Evolutionary conservation across 2,113 vertebrate species (phyloP).

Genomic region (Euleptes europaea): DNA sequence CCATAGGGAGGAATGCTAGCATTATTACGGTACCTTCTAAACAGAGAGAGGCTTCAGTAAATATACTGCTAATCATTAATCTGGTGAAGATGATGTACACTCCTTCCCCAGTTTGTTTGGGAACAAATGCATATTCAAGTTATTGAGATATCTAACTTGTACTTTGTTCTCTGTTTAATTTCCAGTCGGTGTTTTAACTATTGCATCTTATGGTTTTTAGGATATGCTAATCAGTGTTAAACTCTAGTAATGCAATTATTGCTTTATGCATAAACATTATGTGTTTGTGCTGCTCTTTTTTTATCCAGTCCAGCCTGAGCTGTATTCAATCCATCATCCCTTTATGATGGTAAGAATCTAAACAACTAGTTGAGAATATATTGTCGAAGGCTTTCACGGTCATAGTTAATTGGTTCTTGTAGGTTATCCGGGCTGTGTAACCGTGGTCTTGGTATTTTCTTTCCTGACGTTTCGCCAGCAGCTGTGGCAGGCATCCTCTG

Average conservation of each 20-base stretch:
- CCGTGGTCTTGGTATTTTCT: no score
- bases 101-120: conserved; percentile 23
- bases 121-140: conserved; percentile 23
- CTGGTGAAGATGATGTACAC: conserved; percentile 12
- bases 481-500: no score
- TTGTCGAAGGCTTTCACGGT: no score
- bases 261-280: conserved; percentile 9
- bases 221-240: background rate
- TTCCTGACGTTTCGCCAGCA: no score
- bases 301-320: background rate
- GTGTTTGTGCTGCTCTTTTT: background rate
- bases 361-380: no score
- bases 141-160: conserved; percentile 25
- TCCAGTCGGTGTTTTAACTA: background rate
- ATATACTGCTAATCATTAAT: conserved; percentile 7
- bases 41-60: conserved; percentile 8
- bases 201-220: background rate
- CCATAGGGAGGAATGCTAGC: background rate
- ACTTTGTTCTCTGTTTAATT: background rate
- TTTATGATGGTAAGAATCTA: background rate
- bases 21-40: background rate
- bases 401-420: no score
- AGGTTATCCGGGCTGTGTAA: no score
- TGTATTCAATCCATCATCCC: background rate
- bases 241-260: background rate